phyloP scores from a whole-genome alignment of 2,113 vertebrate genomes.

The Megalops atlanticus region DNA sequence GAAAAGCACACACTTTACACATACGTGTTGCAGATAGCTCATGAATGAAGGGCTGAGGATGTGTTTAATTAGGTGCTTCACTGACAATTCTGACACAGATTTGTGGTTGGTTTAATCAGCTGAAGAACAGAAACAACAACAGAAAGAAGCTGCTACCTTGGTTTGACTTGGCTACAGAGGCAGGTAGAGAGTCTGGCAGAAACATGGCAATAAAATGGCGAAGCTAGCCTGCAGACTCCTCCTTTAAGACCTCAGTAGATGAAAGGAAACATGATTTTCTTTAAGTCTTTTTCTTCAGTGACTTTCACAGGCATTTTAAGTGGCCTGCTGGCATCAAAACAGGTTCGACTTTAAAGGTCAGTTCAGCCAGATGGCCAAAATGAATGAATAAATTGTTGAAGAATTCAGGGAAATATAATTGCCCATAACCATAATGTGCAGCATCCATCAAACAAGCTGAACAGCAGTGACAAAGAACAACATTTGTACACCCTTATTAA shows the following conservation, averaged over 20 bases:
- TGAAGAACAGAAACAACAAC: constrained; percentile 69
- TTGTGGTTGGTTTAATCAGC: constrained; percentile 75
- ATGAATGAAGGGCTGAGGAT: constrained; percentile 68
- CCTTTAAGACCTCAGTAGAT: not conserved
- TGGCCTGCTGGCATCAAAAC: constrained; percentile 51
- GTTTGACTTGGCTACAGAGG: constrained; percentile 62
- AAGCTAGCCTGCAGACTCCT: not conserved
- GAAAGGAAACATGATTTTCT: not conserved
- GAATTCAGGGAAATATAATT: constrained; percentile 40
- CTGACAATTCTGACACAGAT: too few species aligned
- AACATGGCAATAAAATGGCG: not conserved
- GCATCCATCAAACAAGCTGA: constrained; percentile 59
- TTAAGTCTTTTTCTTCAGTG: constrained; percentile 43
- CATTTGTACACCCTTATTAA: constrained; percentile 69
- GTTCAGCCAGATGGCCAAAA: constrained; percentile 60
- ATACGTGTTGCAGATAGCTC: constrained; percentile 63
- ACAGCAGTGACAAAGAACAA: constrained; percentile 60
- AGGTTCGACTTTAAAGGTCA: constrained; percentile 59
- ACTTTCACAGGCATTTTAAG: constrained; percentile 52
- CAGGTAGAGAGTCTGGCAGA: constrained; percentile 46
- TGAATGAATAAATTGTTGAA: constrained; percentile 52
- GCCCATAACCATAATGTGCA: constrained; percentile 42
- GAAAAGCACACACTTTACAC: not conserved
- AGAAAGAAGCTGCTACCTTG: constrained; percentile 68
- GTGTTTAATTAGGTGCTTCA: constrained; percentile 75